These are phyloP conservation scores for Adela reaumurella DNA, from an alignment of 2,888 invertebrate species.

Conservation along the genomic window DNA sequence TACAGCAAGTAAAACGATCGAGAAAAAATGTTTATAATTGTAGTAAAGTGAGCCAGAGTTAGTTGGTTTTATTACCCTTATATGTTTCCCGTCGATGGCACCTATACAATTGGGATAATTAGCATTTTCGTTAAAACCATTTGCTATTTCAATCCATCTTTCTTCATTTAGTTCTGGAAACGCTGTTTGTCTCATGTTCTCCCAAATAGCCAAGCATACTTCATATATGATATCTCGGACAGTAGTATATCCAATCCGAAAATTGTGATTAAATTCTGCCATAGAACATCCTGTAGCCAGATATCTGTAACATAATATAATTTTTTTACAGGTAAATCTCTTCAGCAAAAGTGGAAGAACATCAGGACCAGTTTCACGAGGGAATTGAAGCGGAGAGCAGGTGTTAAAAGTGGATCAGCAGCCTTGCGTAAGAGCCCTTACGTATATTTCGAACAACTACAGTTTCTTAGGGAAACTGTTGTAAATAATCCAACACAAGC, in stretches of 20 bases:
- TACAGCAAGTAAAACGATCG: conserved; percentile 16
- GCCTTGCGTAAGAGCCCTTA: conserved; percentile 15
- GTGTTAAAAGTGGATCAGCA: conserved; percentile 17
- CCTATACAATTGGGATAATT: conserved; percentile 12
- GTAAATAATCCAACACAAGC: conserved; percentile 15
- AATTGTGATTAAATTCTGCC: conserved; percentile 14
- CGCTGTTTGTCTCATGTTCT: conserved; percentile 10
- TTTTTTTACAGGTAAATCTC: conserved; percentile 17
- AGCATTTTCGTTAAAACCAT: conserved; percentile 12
- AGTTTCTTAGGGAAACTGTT: conserved; percentile 17
- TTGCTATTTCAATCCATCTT: conserved; percentile 15
- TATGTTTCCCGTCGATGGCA: conserved; percentile 9
- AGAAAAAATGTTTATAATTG: conserved; percentile 16
- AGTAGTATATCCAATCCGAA: conserved; percentile 16
- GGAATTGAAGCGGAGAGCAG: conserved; percentile 16
- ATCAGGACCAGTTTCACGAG: conserved; percentile 17
- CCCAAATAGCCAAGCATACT: conserved; percentile 16
- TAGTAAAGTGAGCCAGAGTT: conserved; percentile 14
- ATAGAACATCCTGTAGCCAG: conserved; percentile 17
- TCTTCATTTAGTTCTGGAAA: conserved; percentile 16
- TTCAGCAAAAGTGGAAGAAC: conserved; percentile 19
- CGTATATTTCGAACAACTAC: conserved; percentile 17
- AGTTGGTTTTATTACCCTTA: conserved; percentile 13
- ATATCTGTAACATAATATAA: conserved; percentile 16
- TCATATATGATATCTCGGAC: conserved; percentile 16